phyloP scores from a whole-genome alignment of 2,888 invertebrate species.

The Biston stratarius region DNA sequence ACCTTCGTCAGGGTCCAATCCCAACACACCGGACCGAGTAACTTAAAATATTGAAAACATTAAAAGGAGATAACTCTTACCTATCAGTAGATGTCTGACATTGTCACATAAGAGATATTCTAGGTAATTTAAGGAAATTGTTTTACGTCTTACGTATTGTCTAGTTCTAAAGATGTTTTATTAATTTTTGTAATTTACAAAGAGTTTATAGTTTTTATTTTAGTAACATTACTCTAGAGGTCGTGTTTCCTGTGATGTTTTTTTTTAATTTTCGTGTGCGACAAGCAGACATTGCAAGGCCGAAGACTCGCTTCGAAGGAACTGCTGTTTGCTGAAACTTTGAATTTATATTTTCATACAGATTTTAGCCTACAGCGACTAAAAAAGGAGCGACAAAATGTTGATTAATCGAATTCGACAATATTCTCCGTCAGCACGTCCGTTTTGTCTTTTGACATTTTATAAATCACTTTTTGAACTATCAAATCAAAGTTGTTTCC shows the following conservation, averaged over 20 bases:
- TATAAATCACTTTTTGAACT: too few relatives aligned
- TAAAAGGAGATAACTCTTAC: not conserved
- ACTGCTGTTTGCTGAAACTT: too few relatives aligned
- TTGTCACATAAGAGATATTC: not conserved
- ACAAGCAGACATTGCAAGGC: too few relatives aligned
- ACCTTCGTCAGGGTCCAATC: constrained; percentile 7
- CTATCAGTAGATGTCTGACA: not conserved
- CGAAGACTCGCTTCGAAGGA: too few relatives aligned
- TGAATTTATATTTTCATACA: too few relatives aligned
- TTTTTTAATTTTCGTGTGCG: too few relatives aligned
- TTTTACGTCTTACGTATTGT: not conserved
- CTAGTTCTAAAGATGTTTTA: not conserved
- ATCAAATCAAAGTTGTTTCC: too few relatives aligned
- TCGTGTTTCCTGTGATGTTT: too few relatives aligned
- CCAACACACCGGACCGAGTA: constrained; percentile 9
- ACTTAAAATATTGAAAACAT: not conserved
- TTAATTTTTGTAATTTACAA: not conserved
- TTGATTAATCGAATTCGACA: not conserved
- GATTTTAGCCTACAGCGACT: not conserved
- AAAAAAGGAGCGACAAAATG: not conserved
- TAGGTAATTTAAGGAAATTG: not conserved
- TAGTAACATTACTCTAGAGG: too few relatives aligned
- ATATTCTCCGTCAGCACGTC: not conserved
- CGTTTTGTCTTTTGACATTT: too few relatives aligned
- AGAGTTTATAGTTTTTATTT: too few relatives aligned